Conservation (phyloP, 2,888 invertebrate genomes). For the Philhelius pedissequus region DNA sequence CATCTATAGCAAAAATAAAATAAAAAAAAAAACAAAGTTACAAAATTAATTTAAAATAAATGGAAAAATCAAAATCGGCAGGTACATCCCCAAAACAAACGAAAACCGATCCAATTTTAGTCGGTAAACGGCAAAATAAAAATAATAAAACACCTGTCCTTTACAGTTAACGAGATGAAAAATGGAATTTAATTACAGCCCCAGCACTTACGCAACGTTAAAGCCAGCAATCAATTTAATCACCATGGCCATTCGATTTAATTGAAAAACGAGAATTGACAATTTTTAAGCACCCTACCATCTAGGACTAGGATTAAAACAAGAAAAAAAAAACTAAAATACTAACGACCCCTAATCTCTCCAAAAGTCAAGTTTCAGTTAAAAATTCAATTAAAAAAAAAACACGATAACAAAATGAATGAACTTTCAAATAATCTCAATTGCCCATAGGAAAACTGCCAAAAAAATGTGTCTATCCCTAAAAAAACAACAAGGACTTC, state of each 20-base stretch:
- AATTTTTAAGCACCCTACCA: constrained; percentile 48
- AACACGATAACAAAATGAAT: background rate
- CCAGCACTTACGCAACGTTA: constrained; percentile 44
- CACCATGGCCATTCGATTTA: constrained; percentile 60
- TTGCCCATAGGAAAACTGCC: constrained; percentile 46
- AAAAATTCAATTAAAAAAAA: constrained; percentile 9
- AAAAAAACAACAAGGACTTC: constrained; percentile 3
- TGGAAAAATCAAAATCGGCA: background rate
- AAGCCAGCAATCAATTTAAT: constrained; percentile 58
- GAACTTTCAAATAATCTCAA: constrained; percentile 57
- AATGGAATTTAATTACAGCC: constrained; percentile 53
- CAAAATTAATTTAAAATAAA: constrained; percentile 17
- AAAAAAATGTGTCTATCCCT: constrained; percentile 8
- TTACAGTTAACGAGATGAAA: constrained; percentile 37
- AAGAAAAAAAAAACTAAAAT: background rate
- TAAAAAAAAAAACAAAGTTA: constrained; percentile 22
- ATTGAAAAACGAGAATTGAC: constrained; percentile 59
- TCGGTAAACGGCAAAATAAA: background rate
- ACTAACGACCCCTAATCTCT: constrained; percentile 54
- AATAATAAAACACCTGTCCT: background rate
- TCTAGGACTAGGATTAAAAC: constrained; percentile 14
- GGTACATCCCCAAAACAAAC: background rate
- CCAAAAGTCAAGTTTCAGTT: constrained; percentile 45
- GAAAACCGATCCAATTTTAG: background rate
- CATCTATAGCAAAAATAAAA: constrained; percentile 80